These are phyloP conservation scores for Bathynomus jamesi DNA, from an alignment of 1,140 invertebrate species.

Conservation along the genomic window DNA sequence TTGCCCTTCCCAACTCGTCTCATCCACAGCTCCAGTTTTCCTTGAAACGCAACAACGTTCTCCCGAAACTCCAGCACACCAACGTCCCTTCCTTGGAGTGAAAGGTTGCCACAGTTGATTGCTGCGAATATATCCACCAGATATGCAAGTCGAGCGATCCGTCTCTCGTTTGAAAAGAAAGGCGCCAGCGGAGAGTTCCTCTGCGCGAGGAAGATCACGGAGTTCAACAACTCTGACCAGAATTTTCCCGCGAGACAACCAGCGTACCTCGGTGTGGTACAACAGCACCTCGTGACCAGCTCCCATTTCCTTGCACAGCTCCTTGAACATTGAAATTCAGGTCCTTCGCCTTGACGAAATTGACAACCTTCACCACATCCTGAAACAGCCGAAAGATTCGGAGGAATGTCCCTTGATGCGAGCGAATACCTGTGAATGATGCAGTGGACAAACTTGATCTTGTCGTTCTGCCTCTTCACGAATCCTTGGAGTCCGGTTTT, in stretches of 20 bases:
- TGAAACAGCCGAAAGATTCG: conserved; percentile 13
- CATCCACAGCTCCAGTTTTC: conserved; percentile 17
- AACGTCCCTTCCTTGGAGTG: conserved; percentile 15
- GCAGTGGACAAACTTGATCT: conserved; percentile 13
- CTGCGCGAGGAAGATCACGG: conserved; percentile 20
- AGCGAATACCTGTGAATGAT: conserved; percentile 17
- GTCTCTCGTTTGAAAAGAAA: conserved; percentile 12
- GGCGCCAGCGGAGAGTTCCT: conserved; percentile 6
- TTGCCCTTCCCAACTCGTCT: conserved; percentile 18
- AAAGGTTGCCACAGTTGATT: conserved; percentile 8
- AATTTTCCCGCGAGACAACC: conserved; percentile 42
- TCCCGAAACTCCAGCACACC: conserved; percentile 15
- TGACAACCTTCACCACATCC: conserved; percentile 11
- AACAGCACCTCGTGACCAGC: conserved; percentile 39
- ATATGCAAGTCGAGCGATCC: conserved; percentile 9
- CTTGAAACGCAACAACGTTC: conserved; percentile 16
- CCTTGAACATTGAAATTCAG: conserved; percentile 40
- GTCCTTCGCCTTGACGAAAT: conserved; percentile 12
- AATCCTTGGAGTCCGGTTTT: conserved; percentile 3
- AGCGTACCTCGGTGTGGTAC: conserved; percentile 41
- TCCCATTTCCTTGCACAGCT: conserved; percentile 41
- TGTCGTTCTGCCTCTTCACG: background rate
- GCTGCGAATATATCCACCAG: conserved; percentile 18
- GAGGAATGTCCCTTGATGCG: conserved; percentile 10
- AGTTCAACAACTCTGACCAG: conserved; percentile 41